Evolutionary conservation across 2,113 vertebrate genomes (phyloP).

Genomic region (Cochlearius cochlearius): DNA sequence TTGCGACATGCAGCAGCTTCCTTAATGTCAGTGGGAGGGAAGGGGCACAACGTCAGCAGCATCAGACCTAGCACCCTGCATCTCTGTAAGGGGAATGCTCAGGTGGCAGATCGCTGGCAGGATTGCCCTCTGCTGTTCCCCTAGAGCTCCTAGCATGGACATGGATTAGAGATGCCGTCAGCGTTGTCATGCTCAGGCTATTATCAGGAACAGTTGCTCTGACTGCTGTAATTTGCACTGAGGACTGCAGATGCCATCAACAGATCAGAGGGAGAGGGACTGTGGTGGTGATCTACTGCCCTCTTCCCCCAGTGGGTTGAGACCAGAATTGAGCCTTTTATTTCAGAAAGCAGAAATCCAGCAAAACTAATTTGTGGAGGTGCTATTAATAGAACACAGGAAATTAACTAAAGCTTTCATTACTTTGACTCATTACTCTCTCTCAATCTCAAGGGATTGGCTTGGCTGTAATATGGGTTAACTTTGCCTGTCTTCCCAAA

Average conservation of each 20-base stretch:
- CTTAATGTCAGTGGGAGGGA: neutral
- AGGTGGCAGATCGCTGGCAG: neutral
- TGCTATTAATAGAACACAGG: neutral
- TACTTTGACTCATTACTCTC: neutral
- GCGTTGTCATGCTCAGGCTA: conserved; percentile 22
- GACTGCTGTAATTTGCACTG: neutral
- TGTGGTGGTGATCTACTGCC: neutral
- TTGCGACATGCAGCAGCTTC: accelerated
- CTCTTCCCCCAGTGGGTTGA: neutral
- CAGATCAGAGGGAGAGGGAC: neutral
- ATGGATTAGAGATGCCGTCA: neutral
- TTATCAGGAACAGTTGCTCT: conserved; percentile 7
- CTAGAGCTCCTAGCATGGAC: neutral
- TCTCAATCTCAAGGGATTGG: neutral
- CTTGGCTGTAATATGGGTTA: neutral
- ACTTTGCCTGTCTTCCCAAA: neutral
- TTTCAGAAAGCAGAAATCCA: conserved; percentile 34
- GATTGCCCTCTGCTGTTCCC: neutral
- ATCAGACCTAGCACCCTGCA: neutral
- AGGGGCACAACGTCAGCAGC: neutral
- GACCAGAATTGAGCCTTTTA: neutral
- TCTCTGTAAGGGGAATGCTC: neutral
- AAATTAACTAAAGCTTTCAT: neutral
- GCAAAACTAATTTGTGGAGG: neutral
- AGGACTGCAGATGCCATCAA: conserved; percentile 9